These are phyloP conservation scores for Drosophila monieri DNA, from an alignment of 2,888 invertebrate species.

Conservation along the genomic window DNA sequence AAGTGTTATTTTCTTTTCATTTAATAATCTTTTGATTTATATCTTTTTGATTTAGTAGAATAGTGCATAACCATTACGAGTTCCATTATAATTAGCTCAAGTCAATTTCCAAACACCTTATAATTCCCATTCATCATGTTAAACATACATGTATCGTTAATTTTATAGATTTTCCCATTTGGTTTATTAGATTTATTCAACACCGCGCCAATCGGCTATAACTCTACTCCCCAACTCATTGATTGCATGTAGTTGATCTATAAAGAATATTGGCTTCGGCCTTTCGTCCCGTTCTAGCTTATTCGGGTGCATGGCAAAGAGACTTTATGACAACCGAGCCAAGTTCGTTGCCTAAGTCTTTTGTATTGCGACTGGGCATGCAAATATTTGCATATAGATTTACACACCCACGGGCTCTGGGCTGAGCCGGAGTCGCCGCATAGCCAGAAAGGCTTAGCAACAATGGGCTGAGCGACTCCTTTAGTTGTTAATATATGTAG, in stretches of 20 bases:
- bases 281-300: slow-evolving; percentile 12
- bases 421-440: slow-evolving; percentile 2
- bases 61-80: not conserved
- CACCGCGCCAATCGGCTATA: slow-evolving; percentile 24
- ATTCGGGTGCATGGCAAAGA: slow-evolving; percentile 11
- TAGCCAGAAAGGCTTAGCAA: slow-evolving; percentile 51
- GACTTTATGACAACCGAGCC: slow-evolving; percentile 67
- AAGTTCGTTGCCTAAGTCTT: slow-evolving; percentile 78
- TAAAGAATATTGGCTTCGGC: slow-evolving; percentile 35
- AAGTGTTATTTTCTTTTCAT: not conserved
- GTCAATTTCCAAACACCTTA: slow-evolving; percentile 22
- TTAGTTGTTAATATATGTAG: slow-evolving; percentile 46
- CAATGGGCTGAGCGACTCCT: slow-evolving; percentile 67
- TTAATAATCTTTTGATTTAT: slow-evolving; percentile 6
- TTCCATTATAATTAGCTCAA: slow-evolving; percentile 16
- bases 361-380: slow-evolving; percentile 57
- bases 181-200: slow-evolving; percentile 30
- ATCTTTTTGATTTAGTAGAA: slow-evolving; percentile 2
- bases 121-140: slow-evolving; percentile 26
- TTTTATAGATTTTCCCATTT: slow-evolving; percentile 31
- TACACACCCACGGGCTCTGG: slow-evolving; percentile 65
- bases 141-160: slow-evolving; percentile 31
- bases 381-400: slow-evolving; percentile 77
- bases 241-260: slow-evolving; percentile 43
- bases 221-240: slow-evolving; percentile 18